A percentile compares a stretch with the other conserved stretches of the same genome.
Evolutionary conservation across 2,797 vertebrate genomes (phyloP).

Genomic region (Gephyroberyx darwinii): DNA sequence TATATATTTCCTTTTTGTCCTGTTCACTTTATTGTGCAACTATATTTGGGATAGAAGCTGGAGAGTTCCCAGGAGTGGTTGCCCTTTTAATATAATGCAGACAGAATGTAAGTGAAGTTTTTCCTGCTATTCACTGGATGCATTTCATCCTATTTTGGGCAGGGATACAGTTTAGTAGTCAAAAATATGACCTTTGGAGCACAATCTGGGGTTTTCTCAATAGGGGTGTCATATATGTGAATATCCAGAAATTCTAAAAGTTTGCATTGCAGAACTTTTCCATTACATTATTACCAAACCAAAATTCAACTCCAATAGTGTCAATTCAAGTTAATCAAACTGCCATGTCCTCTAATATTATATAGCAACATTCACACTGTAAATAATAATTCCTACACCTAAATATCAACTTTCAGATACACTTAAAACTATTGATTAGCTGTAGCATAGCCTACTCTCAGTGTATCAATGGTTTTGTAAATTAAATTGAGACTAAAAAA

Average conservation of each 20-base stretch:
- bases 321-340: not conserved
- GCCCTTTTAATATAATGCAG: not conserved
- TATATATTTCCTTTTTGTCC: too few relatives aligned
- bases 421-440: not conserved
- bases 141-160: not conserved
- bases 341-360: not conserved
- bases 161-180: conserved; percentile 6
- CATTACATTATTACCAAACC: not conserved
- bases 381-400: not conserved
- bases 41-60: not conserved
- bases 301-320: not conserved
- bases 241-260: not conserved
- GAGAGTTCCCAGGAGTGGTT: not conserved
- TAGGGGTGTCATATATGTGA: not conserved
- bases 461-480: not conserved
- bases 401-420: not conserved
- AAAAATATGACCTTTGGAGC: conserved; percentile 9
- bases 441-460: not conserved
- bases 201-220: not conserved
- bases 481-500: not conserved
- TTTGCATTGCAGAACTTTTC: not conserved
- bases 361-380: not conserved
- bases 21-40: too few relatives aligned
- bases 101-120: not conserved
- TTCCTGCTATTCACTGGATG: not conserved